Evolutionary conservation across 2,888 invertebrate species (phyloP), one percentile per base, ranked within the genome.

Genomic region (Tryphoninae sp.): DNA sequence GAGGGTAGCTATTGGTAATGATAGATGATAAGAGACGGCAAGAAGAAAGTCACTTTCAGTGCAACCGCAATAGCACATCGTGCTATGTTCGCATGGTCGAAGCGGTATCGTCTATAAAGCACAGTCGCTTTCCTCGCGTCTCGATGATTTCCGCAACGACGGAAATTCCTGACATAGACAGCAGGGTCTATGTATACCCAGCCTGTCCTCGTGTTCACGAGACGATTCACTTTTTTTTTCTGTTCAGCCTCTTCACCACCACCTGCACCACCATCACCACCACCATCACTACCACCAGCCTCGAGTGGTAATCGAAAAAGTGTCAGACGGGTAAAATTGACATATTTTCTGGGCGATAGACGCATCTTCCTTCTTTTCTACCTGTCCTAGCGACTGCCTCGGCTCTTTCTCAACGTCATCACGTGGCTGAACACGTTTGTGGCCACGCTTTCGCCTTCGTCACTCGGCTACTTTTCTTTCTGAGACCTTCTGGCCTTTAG

Each of bases 261-360:
- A 42, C 61, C 53, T 67, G 49, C 53, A 22, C 45, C 58, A 58
- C 53, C 45, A 59, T 22, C 45, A 64, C 33, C 33, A 33, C 33
- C 33, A 33, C 33, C 33, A 26, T 26, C 51, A 22, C 45, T 45
- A 58, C 53, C 45, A 59, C 23, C 45, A 64, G 69, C 58, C 55
- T 33, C 59, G 65, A 75, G 49, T 51, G 64, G 76, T 78, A 81
- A 84, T 83, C 74, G 84, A 80, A 82, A 80, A 84, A 82, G 78
- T 83, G 84, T 84, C 84, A 77, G 61, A 16, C 65, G 64, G 65
- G 61, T 58, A 76, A 80, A 80, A 79, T 77, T 83, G 83, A 82
- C 82, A 74, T 83, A 78, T 82, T 80, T 83, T 82, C 74, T 73
- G 68, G 78, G 58, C 42, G 65, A 26, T 65, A 55, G 75, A 75